phyloP scores from a whole-genome alignment of 2,113 vertebrate genomes.

The Vicugna pacos region DNA sequence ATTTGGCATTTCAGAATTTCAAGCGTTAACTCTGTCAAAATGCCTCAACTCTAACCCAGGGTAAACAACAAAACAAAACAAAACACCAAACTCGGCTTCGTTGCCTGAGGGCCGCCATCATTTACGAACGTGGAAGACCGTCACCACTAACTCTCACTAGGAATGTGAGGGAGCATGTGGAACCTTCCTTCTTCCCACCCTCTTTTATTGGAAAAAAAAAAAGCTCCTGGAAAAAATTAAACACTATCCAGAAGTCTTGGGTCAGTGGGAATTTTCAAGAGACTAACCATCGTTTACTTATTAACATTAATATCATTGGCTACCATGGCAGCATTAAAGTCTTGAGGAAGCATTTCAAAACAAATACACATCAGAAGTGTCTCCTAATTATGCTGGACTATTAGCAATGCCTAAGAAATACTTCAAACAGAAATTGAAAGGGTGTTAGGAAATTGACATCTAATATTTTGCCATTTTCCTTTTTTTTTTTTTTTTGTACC shows the following conservation, averaged over 20 bases:
- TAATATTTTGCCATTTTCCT: not conserved
- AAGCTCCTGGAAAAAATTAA: conserved; percentile 68
- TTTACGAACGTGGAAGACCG: conserved; percentile 61
- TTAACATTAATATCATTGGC: not conserved
- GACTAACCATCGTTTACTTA: not conserved
- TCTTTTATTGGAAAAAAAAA: conserved; percentile 68
- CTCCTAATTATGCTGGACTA: not conserved
- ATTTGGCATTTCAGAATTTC: not conserved
- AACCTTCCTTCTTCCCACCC: conserved; percentile 12
- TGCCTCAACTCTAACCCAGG: not conserved
- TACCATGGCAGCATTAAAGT: not conserved
- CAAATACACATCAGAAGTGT: not conserved
- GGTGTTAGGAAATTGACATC: not conserved
- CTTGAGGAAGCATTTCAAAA: conserved; percentile 24
- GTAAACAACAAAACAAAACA: conserved; percentile 16
- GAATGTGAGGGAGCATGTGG: not conserved
- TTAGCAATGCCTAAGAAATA: not conserved
- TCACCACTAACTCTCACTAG: conserved; percentile 36
- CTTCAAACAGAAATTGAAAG: not conserved
- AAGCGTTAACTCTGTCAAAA: not conserved
- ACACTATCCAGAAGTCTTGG: conserved; percentile 56
- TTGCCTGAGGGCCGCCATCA: conserved; percentile 33
- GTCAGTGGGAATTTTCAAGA: conserved; percentile 63
- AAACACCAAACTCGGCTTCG: not conserved
- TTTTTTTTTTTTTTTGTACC: not conserved